Conservation (phyloP, 2,113 vertebrate genomes). For the Dinomys branickii region DNA sequence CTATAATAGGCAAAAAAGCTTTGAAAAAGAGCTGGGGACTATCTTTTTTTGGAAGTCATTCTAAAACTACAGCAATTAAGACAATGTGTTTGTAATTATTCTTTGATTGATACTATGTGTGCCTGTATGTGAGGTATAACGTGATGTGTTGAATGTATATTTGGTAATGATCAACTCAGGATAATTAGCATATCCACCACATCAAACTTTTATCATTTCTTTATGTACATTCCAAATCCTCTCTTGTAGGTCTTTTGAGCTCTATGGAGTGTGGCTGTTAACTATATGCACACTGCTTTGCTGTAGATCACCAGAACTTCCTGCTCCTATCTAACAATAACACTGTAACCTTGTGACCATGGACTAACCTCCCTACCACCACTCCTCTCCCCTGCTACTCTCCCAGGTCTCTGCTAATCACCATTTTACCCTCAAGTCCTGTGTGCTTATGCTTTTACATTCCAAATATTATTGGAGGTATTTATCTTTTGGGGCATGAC, state of each 20-base stretch:
- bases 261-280: neutral
- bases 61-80: constrained; percentile 25
- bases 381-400: neutral
- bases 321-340: neutral
- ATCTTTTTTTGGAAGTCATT: neutral
- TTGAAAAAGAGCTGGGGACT: neutral
- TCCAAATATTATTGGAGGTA: neutral
- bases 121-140: neutral
- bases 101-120: neutral
- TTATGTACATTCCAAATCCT: neutral
- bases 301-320: neutral
- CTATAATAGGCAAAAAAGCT: neutral
- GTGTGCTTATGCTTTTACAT: neutral
- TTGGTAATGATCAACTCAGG: neutral
- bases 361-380: neutral
- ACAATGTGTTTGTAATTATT: neutral
- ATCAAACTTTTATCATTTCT: neutral
- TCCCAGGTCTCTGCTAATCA: neutral
- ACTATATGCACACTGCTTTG: neutral
- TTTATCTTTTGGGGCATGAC: neutral
- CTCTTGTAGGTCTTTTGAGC: neutral
- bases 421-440: neutral
- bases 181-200: neutral
- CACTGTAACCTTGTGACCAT: neutral
- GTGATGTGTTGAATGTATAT: neutral